Base-by-base conservation (phyloP, 2,888 invertebrate species). In the Agriopis leucophaearia region DNA sequence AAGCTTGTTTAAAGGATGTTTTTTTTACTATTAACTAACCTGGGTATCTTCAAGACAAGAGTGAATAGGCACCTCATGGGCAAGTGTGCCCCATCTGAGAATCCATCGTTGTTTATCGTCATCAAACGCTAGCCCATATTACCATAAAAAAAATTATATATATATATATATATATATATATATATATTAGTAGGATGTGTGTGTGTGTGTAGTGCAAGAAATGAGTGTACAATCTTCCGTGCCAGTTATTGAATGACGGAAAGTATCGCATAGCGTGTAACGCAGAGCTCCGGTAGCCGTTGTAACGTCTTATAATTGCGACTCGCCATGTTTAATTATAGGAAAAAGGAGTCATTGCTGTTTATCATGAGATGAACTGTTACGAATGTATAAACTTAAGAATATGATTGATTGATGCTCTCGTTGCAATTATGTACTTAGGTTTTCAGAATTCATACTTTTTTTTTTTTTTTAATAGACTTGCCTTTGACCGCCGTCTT, bases 301-400 rank as follows among this genome's bases (percentile, higher is more conserved):
- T 88, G 87, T 88, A 89, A 85, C 88, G 87, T 90, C 88, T 90
- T 88, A 87, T 93, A 92, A 92, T 92, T 92, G 90, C 89, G 69
- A 81, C 85, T 86, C 87, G 83, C 88, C 88, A 92, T 91, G 87
- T 90, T 90, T 93, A 93, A 93, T 93, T 92, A 93, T 84, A 88
- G 88, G 73, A 85, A 88, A 84, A 86, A 86, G 88, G 86, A 92
- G 88, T 92, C 93, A 93, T 92, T 93, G 93, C 89, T 78, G 87
- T 87, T 90, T 87, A 90, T 89, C 94, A 93, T 93, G 94, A 91
- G 90, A 94, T 90, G 88, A 92, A 93, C 93, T 90, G 94, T 92
- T 93, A 91, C 91, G 88, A 81, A 87, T 83, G 84, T 83, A 88
- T 79, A 88, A 88, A 90, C 79, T 79, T 57, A 47, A 79, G 88